These are phyloP conservation scores for Pemphredon lugubris DNA, from an alignment of 2,888 invertebrate species.

Conservation along the genomic window DNA sequence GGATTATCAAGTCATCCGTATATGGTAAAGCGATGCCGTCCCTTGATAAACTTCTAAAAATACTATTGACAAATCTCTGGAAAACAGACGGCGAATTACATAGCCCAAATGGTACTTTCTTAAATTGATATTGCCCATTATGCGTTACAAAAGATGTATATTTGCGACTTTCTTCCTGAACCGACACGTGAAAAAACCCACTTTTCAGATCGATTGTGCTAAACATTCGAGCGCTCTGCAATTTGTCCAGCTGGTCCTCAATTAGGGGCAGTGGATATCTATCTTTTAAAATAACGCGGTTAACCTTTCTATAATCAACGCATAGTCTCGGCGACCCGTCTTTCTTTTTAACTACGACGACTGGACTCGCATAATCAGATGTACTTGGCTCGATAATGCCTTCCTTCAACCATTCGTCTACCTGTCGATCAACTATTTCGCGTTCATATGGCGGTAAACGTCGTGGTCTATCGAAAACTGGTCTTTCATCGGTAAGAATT, in stretches of 20 bases:
- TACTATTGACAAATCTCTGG: no score
- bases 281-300: constrained; percentile 66
- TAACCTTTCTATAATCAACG: constrained; percentile 75
- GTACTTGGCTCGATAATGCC: constrained; percentile 64
- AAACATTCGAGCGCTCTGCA: no score
- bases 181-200: no score
- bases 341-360: constrained; percentile 64
- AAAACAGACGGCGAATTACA: no score
- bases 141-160: no score
- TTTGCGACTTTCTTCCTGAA: no score
- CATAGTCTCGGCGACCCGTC: constrained; percentile 64
- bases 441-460: constrained; percentile 53
- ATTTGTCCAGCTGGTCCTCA: constrained; percentile 68
- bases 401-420: constrained; percentile 67
- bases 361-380: constrained; percentile 69
- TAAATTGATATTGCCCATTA: no score
- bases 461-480: constrained; percentile 57
- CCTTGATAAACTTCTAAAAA: no score
- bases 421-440: constrained; percentile 59
- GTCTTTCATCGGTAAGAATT: constrained; percentile 61
- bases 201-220: no score
- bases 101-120: no score
- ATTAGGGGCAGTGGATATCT: constrained; percentile 46
- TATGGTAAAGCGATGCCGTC: no score
- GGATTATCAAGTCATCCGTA: no score